Percentiles rank a stretch among this genome's conserved stretches.
Evolutionary conservation across 2,888 invertebrate species (phyloP).

Genomic region (Caenorhabditis sp.): DNA sequence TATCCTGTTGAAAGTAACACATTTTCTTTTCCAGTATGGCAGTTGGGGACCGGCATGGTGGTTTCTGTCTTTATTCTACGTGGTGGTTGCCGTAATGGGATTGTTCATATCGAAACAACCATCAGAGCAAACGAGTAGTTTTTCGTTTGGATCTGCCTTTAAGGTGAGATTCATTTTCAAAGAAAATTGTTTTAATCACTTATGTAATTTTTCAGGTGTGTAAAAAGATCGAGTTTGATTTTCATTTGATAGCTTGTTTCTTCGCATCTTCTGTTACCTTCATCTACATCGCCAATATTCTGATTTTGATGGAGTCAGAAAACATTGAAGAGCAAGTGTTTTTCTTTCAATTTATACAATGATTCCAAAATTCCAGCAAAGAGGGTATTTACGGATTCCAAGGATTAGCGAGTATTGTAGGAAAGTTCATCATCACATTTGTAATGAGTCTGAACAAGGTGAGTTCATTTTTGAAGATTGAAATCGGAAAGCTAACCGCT

Average conservation of each 20-base stretch:
- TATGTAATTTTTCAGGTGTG: conserved; percentile 59
- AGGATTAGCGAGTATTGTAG: conserved; percentile 70
- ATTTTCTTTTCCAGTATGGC: conserved; percentile 44
- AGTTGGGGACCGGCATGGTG: conserved; percentile 69
- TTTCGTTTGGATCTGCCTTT: conserved; percentile 32
- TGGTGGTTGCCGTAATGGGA: conserved; percentile 66
- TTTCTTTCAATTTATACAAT: background rate
- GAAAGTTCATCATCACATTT: conserved; percentile 61
- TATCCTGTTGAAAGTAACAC: background rate
- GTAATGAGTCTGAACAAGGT: conserved; percentile 63
- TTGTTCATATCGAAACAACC: conserved; percentile 66
- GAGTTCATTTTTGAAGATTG: too few relatives aligned
- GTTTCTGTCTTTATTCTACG: conserved; percentile 61
- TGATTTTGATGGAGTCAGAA: conserved; percentile 66
- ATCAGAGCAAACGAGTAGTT: conserved; percentile 54
- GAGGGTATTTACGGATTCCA: conserved; percentile 71
- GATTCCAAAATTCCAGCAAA: conserved; percentile 59
- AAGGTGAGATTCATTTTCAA: conserved; percentile 62
- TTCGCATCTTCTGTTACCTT: conserved; percentile 68
- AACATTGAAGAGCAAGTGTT: conserved; percentile 65
- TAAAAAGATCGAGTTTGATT: conserved; percentile 66
- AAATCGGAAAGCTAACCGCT: too few relatives aligned
- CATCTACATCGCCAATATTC: conserved; percentile 72
- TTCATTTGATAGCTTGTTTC: conserved; percentile 68
- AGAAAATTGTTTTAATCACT: background rate